phyloP scores from a whole-genome alignment of 2,888 invertebrate species.

The Apodemia duryi region DNA sequence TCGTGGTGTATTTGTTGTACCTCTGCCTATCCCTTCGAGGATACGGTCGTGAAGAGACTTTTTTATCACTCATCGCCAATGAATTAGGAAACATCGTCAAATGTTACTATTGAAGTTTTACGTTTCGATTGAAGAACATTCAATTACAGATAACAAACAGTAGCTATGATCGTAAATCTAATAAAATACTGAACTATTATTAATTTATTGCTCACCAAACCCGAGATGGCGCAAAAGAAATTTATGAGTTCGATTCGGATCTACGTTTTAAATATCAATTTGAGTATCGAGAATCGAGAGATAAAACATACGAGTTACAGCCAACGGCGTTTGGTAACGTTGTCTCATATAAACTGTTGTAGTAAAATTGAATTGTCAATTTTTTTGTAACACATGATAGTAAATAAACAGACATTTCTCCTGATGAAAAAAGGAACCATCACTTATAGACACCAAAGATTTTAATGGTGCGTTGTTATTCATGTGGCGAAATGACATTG shows the following conservation, averaged over 20 bases:
- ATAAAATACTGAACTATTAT: slow-evolving; percentile 27
- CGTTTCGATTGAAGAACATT: slow-evolving; percentile 17
- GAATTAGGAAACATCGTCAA: slow-evolving; percentile 17
- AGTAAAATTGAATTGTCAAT: background rate
- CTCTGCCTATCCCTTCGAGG: no score
- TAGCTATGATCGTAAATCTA: slow-evolving; percentile 28
- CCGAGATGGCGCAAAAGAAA: slow-evolving; percentile 34
- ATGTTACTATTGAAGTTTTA: background rate
- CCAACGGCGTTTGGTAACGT: slow-evolving; percentile 6
- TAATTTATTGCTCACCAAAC: slow-evolving; percentile 30
- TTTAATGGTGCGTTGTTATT: no score
- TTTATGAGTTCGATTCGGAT: slow-evolving; percentile 34
- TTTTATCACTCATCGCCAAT: background rate
- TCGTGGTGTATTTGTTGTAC: no score
- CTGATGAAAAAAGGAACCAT: no score
- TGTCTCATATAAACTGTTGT: background rate
- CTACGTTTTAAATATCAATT: slow-evolving; percentile 36
- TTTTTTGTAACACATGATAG: no score
- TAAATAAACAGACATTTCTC: no score
- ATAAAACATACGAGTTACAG: background rate
- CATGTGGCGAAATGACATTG: no score
- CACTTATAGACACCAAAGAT: no score
- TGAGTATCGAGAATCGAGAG: slow-evolving; percentile 39
- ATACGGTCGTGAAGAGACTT: background rate
- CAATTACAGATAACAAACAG: slow-evolving; percentile 17